Percentiles rank a stretch among this genome's conserved stretches.
Conservation (phyloP, 2,797 vertebrate species). For the Siniperca obscura region DNA sequence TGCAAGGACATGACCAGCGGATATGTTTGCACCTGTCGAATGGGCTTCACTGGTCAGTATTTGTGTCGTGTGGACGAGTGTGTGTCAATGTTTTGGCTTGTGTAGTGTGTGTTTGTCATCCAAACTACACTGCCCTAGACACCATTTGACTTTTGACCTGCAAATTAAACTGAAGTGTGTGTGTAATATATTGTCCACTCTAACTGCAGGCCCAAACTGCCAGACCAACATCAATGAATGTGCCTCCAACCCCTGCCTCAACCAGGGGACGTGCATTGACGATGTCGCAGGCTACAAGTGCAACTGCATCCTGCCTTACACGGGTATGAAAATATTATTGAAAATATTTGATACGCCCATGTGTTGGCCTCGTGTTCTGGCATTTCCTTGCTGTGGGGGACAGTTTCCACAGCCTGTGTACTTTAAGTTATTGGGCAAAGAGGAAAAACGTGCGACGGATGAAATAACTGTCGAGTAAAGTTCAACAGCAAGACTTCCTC, state of each 20-base stretch:
- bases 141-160: conserved; percentile 35
- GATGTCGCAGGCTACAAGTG: conserved; percentile 96
- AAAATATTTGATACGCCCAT: conserved; percentile 29
- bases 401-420: conserved; percentile 46
- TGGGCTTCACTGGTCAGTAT: conserved; percentile 94
- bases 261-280: conserved; percentile 96
- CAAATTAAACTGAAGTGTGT: conserved; percentile 6
- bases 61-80: not conserved
- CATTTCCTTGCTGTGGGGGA: conserved; percentile 45
- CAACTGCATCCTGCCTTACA: conserved; percentile 94
- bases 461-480: conserved; percentile 64
- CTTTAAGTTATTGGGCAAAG: conserved; percentile 35
- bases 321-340: conserved; percentile 85
- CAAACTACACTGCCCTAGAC: not conserved
- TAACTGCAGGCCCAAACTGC: conserved; percentile 91
- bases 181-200: conserved; percentile 1
- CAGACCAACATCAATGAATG: conserved; percentile 99
- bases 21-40: conserved; percentile 93
- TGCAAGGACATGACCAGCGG: conserved; percentile 97
- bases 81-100: not conserved
- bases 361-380: conserved; percentile 42
- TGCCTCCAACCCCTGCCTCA: conserved; percentile 96
- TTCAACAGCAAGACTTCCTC: conserved; percentile 80
- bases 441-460: conserved; percentile 58
- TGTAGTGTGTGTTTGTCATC: not conserved